These are phyloP conservation scores for Rhincodon typus DNA, from an alignment of 2,797 vertebrate genomes.

Conservation along the genomic window DNA sequence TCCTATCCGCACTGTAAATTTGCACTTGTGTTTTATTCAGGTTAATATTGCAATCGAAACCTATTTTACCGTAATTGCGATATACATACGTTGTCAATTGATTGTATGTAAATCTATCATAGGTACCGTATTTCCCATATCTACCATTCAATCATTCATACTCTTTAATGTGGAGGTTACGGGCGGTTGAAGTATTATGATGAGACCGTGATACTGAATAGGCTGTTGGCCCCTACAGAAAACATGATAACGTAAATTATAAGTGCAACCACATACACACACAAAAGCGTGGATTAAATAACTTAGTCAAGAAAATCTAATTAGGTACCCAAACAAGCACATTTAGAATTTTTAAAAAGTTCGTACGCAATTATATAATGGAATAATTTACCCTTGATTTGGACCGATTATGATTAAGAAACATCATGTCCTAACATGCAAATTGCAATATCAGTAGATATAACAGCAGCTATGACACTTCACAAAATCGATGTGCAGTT, in stretches of 20 bases:
- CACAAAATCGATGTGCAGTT: background rate
- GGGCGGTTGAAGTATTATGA: background rate
- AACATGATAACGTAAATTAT: slow-evolving; percentile 39
- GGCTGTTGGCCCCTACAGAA: background rate
- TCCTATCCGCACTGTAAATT: background rate
- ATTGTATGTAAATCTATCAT: background rate
- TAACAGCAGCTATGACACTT: background rate
- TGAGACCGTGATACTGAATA: background rate
- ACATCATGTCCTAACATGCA: too few relatives aligned
- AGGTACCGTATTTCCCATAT: background rate
- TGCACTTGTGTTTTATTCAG: background rate
- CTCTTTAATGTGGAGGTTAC: background rate
- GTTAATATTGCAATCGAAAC: background rate
- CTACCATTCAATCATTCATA: background rate
- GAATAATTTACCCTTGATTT: background rate
- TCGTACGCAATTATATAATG: background rate
- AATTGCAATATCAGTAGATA: background rate
- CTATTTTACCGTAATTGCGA: background rate
- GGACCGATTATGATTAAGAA: background rate
- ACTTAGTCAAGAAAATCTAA: background rate
- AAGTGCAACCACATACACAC: background rate
- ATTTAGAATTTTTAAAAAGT: background rate
- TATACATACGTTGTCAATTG: background rate
- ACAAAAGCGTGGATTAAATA: background rate
- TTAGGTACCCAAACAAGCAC: background rate